Conservation (phyloP, 2,797 vertebrate species). For the Mus caroli region DNA sequence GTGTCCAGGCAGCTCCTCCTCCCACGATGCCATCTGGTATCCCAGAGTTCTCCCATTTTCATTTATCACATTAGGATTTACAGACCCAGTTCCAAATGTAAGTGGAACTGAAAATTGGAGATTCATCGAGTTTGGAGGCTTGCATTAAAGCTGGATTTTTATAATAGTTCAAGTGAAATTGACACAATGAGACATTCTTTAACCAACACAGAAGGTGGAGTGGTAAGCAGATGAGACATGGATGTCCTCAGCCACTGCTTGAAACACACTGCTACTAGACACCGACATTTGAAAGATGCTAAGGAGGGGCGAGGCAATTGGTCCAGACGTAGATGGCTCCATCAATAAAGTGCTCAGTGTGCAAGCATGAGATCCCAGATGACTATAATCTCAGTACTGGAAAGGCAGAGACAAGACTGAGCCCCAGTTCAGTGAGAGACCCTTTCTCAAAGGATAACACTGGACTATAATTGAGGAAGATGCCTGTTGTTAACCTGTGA, state of each 20-base stretch:
- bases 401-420: background rate
- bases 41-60: background rate
- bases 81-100: background rate
- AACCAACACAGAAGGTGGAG: background rate
- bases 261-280: background rate
- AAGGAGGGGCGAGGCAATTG: too few species aligned
- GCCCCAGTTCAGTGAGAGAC: background rate
- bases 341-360: background rate
- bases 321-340: background rate
- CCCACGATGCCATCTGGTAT: background rate
- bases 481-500: background rate
- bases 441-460: background rate
- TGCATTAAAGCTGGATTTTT: background rate
- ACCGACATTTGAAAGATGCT: background rate
- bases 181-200: background rate
- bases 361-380: background rate
- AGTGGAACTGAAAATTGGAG: background rate
- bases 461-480: background rate
- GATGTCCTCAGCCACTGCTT: background rate
- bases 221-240: background rate
- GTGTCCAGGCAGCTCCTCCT: background rate
- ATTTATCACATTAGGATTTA: slow-evolving; percentile 4
- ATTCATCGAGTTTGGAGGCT: background rate
- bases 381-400: background rate
- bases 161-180: background rate